Percentiles rank a stretch among this genome's conserved stretches.
Conservation (phyloP, 2,888 invertebrate genomes). For the Noctua janthina region DNA sequence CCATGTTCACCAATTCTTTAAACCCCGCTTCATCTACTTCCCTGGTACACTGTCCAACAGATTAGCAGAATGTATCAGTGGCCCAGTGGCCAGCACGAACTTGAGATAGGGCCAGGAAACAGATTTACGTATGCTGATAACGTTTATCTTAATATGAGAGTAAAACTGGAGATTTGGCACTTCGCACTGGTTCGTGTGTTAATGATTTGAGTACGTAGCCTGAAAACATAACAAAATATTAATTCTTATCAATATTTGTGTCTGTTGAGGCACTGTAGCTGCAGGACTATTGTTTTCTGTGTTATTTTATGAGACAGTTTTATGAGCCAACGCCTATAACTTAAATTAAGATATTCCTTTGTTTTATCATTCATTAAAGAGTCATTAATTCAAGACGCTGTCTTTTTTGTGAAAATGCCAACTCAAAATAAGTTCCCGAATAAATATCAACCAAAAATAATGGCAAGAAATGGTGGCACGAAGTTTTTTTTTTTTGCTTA, state of each 20-base stretch:
- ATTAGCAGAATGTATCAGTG: conserved; percentile 47
- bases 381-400: neutral
- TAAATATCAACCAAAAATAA: neutral
- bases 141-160: conserved; percentile 39
- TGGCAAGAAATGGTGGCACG: too few relatives aligned
- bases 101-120: conserved; percentile 43
- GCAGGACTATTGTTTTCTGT: too few relatives aligned
- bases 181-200: neutral
- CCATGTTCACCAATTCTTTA: neutral
- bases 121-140: conserved; percentile 45
- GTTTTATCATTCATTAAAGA: neutral
- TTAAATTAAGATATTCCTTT: neutral
- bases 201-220: neutral
- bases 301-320: too few relatives aligned
- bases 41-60: conserved; percentile 27
- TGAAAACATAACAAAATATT: too few relatives aligned
- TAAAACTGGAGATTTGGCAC: conserved; percentile 26
- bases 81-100: conserved; percentile 39
- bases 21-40: conserved; percentile 20
- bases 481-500: too few relatives aligned
- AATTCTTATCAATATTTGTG: too few relatives aligned
- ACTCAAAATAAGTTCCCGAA: neutral
- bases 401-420: neutral
- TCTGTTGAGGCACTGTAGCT: too few relatives aligned
- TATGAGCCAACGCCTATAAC: neutral